These are phyloP conservation scores for Octomys mimax DNA, from an alignment of 2,797 vertebrate species.

Conservation along the genomic window DNA sequence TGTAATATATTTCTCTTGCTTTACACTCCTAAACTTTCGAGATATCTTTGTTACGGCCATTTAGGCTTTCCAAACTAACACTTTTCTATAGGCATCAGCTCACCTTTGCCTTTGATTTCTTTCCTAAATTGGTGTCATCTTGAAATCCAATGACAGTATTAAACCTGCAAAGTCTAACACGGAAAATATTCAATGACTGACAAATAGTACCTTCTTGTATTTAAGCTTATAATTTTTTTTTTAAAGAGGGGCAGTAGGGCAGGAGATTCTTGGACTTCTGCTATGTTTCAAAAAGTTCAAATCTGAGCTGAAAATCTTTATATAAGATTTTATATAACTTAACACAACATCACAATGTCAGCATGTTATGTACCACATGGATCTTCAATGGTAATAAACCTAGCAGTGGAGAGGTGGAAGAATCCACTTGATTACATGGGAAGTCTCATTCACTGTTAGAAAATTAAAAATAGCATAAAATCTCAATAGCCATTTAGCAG, in stretches of 20 bases:
- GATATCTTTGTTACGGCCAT: background rate
- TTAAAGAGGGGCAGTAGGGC: background rate
- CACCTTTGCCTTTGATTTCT: background rate
- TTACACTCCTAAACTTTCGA: background rate
- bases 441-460: background rate
- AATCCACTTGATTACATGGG: background rate
- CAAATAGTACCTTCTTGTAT: background rate
- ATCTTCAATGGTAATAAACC: background rate
- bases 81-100: background rate
- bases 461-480: conserved; percentile 1
- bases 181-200: background rate
- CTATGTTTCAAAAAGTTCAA: background rate
- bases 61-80: background rate
- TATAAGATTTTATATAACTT: background rate
- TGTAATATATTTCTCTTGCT: background rate
- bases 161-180: background rate
- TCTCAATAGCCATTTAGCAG: background rate
- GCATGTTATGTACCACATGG: background rate
- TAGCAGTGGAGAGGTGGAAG: background rate
- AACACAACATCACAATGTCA: conserved; percentile 2
- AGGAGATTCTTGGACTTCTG: background rate
- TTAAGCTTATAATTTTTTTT: background rate
- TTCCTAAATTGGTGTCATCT: background rate
- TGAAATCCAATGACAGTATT: background rate
- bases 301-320: background rate